Base-by-base conservation (phyloP, 2,113 vertebrate species). In the Nerophis ophidion region DNA sequence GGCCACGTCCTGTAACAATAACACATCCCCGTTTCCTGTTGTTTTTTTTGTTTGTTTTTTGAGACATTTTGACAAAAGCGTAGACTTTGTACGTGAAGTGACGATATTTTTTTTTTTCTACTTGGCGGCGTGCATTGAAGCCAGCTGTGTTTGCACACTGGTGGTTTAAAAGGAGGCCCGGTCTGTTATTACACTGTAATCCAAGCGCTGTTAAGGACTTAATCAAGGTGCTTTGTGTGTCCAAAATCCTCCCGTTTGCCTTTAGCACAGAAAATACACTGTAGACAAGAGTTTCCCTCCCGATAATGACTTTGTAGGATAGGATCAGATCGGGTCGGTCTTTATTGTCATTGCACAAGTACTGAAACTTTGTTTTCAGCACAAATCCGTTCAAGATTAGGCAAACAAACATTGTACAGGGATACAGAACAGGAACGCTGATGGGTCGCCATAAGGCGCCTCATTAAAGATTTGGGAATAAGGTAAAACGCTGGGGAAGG, bases 71-170 rank as follows among this genome's bases (percentile, higher is more conserved):
- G 68, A 36, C 45, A 65, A 65, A 66, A 42, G 60, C 60, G 57
- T 47, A 62, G 71, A 65, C 60, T 67, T 44, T 56, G 34, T 4
- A 34, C 1, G 35, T 57, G 35, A 68, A 48, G 56, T 51, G 62
- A 56, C 40, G 55, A 48, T 72, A n/a, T 70, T 79, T 40, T 38
- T 44, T 42, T 12, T 26, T 3, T 26, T 52, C 60, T 52, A 60
- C 56, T 56, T 69, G 55, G 49, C 11, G 57, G 50, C 60, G 51
- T 66, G 70, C 59, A 60, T 74, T 75, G 57, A 34, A 53, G 63
- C 83, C 86, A 88, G 82, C 86, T 87, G 81, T 79, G 85, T 86
- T 85, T 89, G 54, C n/a, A 19, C 16, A 12, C 9, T 17, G 54
- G 77, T 86, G 74, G 71, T 67, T 61, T 76, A 51, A 77, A 78